A percentile compares a stretch with the other conserved stretches of the same genome.
These are phyloP conservation scores for Phenganax stokvisi DNA, from an alignment of 92 coral and sea anemone genomes.

Conservation along the genomic window DNA sequence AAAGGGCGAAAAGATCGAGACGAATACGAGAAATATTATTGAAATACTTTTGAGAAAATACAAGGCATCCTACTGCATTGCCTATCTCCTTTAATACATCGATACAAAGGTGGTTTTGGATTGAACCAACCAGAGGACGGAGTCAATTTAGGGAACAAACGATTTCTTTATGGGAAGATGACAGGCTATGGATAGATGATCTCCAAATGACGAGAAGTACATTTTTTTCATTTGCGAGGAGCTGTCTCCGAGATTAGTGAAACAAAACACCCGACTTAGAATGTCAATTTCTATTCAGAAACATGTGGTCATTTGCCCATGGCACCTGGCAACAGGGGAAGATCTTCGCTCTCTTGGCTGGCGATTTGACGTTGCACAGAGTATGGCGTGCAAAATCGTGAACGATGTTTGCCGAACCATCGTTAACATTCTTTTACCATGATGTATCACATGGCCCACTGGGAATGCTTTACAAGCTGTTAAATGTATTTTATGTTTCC, in stretches of 20 bases:
- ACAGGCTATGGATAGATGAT: conserved; percentile 41
- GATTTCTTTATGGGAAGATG: conserved; percentile 22
- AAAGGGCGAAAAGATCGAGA: no score
- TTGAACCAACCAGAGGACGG: conserved; percentile 32
- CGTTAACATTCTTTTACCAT: conserved; percentile 6
- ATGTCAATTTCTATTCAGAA: conserved; percentile 31
- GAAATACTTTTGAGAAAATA: no score
- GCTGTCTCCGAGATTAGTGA: conserved; percentile 26
- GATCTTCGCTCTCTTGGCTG: conserved; percentile 17
- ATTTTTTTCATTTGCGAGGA: conserved; percentile 41
- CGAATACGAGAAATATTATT: no score
- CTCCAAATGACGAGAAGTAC: conserved; percentile 43
- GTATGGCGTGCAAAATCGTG: background rate
- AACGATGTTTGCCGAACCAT: conserved; percentile 1
- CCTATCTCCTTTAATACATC: background rate
- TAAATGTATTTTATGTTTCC: no score
- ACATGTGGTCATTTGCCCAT: conserved; percentile 43
- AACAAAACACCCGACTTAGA: conserved; percentile 44
- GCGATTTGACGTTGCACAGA: conserved; percentile 21
- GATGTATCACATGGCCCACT: conserved; percentile 18
- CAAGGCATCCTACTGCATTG: no score
- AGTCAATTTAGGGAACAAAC: conserved; percentile 30
- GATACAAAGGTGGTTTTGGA: conserved; percentile 27
- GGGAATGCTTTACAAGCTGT: conserved; percentile 10
- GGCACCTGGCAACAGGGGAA: conserved; percentile 53